Evolutionary conservation across 2,888 invertebrate genomes (phyloP), one percentile per base, ranked within the genome.

Genomic region (Chalcis sispes): DNA sequence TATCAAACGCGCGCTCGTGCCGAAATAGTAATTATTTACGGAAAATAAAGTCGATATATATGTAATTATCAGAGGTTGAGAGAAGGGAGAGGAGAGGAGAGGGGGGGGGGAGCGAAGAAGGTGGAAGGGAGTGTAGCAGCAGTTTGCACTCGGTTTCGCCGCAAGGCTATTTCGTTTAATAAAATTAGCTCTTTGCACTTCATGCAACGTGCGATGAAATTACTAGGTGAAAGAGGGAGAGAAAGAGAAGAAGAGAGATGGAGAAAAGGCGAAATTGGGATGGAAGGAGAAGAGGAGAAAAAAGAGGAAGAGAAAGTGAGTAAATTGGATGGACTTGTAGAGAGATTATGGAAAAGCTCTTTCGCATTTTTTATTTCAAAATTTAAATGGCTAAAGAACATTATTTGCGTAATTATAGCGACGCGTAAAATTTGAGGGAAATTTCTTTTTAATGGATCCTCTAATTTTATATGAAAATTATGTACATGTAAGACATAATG

Each of bases 141-240:
- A 61, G 25, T 61, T 54, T 27, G 54, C 56, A 54, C 13, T 23
- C 46, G 7, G 25, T 46, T 40, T 59, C 23, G 29, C 42, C 29
- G n/a, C 25, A 7, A 40, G 42, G 52, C 46, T 52, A 54, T 62
- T 54, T 62, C 62, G 62, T 20, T 62, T 62, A 71, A 71, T 64
- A 54, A 54, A 71, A 71, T 71, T 71, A 62, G 62, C 62, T 29
- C 32, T 40, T 29, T 23, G 15, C 25, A 1, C 25, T 15, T 29
- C 27, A 23, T 27, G 61, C 15, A 10, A 18, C 32, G n/a, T 40
- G 36, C 36, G 36, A 5, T 27, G 69, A 59, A 58, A 69, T 69
- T 69, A 27, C 69, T 56, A 10, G 7, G 2, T 2, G 7, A 42
- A 42, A 15, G 7, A 42, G 8, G 15, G 25, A 69, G 29, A 23